A percentile compares a stretch with the other conserved stretches of the same genome.
Evolutionary conservation across 2,797 vertebrate species (phyloP).

Genomic region (Myotis planiceps): DNA sequence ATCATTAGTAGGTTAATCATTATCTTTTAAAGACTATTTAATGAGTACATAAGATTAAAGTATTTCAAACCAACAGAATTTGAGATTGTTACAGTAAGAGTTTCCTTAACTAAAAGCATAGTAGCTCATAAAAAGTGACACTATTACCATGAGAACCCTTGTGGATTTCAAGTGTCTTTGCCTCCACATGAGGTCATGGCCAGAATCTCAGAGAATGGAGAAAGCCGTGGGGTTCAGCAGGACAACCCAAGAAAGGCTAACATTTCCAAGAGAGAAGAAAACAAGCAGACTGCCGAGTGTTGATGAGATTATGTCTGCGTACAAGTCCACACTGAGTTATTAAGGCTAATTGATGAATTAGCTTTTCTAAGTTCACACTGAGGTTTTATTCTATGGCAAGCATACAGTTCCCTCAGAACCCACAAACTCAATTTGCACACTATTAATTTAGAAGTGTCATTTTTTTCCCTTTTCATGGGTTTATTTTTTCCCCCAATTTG

Average conservation of each 20-base stretch:
- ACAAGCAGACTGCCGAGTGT: fast-evolving
- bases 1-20: neutral
- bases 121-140: neutral
- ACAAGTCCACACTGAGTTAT: fast-evolving
- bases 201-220: neutral
- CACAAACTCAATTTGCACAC: neutral
- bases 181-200: neutral
- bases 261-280: neutral
- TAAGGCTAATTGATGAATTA: neutral
- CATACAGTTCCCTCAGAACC: neutral
- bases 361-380: neutral
- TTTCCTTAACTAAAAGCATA: neutral
- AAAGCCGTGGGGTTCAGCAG: no score
- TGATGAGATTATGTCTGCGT: fast-evolving
- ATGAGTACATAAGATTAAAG: neutral
- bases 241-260: neutral
- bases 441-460: neutral
- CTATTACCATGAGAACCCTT: neutral
- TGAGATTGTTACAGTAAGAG: neutral
- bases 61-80: neutral
- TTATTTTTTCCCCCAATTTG: neutral
- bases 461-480: neutral
- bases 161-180: neutral
- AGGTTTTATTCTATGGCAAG: neutral
- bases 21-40: neutral